Conservation (phyloP, 2,113 vertebrate species). For the Corydoras maculifer region DNA sequence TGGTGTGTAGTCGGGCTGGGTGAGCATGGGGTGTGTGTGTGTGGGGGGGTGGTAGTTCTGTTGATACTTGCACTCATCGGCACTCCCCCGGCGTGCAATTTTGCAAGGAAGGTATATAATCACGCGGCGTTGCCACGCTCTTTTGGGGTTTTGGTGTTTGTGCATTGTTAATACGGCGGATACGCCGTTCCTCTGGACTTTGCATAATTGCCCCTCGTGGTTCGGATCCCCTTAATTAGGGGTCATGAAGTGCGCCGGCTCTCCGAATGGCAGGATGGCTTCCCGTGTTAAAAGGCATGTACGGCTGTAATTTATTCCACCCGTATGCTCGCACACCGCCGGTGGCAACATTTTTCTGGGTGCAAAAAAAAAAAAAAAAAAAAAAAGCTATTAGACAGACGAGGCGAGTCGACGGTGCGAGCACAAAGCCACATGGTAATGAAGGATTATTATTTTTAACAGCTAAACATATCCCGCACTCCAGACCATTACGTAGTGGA, state of each 20-base stretch:
- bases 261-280: constrained; percentile 14
- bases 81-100: constrained; percentile 27
- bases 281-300: constrained; percentile 21
- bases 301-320: constrained; percentile 22
- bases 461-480: constrained; percentile 9
- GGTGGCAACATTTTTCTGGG: constrained; percentile 12
- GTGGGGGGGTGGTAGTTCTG: constrained; percentile 35
- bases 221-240: constrained; percentile 19
- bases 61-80: constrained; percentile 48
- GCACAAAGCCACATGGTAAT: constrained; percentile 23
- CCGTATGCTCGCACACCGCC: constrained; percentile 14
- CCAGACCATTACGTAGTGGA: constrained; percentile 8
- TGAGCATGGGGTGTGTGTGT: constrained; percentile 3
- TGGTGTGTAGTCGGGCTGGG: constrained; percentile 33
- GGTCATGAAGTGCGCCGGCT: constrained; percentile 2
- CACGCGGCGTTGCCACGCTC: neutral
- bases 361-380: neutral
- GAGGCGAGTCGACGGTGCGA: neutral
- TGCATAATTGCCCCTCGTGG: constrained; percentile 8
- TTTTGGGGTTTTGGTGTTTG: neutral
- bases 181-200: constrained; percentile 8
- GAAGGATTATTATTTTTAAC: constrained; percentile 23
- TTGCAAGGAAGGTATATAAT: constrained; percentile 5
- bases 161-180: constrained; percentile 2
- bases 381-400: neutral